Percentiles rank a stretch among this genome's conserved stretches.
Evolutionary conservation across 2,888 invertebrate species (phyloP).

Genomic region (Xanthia icteritia): DNA sequence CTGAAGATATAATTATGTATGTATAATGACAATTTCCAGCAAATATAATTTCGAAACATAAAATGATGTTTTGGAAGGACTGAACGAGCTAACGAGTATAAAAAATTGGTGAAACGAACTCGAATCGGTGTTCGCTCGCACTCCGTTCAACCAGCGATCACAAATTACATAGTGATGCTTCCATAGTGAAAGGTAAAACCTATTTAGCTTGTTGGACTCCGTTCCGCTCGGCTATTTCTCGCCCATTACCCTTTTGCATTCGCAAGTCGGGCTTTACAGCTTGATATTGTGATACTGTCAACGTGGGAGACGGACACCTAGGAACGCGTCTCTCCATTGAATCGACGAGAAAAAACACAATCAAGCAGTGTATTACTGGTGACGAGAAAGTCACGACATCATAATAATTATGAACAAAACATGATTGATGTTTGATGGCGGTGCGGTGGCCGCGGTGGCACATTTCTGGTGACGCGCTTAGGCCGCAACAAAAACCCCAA

Average conservation of each 20-base stretch:
- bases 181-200: not conserved
- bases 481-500: no score
- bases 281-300: constrained; percentile 55
- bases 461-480: constrained; percentile 13
- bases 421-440: constrained; percentile 47
- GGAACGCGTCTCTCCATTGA: constrained; percentile 41
- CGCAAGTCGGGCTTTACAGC: constrained; percentile 1
- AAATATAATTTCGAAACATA: not conserved
- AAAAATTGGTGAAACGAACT: not conserved
- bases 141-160: not conserved
- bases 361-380: constrained; percentile 3
- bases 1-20: not conserved
- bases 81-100: not conserved
- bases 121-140: no score
- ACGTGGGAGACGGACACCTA: constrained; percentile 70
- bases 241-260: no score
- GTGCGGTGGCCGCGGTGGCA: no score
- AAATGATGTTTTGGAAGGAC: not conserved
- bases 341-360: constrained; percentile 41
- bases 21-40: no score
- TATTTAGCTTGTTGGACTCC: not conserved
- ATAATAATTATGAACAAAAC: constrained; percentile 27
- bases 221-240: not conserved
- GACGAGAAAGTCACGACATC: constrained; percentile 49
- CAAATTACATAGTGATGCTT: no score